phyloP scores from a whole-genome alignment of 2,797 vertebrate species.

The Coendou prehensilis region DNA sequence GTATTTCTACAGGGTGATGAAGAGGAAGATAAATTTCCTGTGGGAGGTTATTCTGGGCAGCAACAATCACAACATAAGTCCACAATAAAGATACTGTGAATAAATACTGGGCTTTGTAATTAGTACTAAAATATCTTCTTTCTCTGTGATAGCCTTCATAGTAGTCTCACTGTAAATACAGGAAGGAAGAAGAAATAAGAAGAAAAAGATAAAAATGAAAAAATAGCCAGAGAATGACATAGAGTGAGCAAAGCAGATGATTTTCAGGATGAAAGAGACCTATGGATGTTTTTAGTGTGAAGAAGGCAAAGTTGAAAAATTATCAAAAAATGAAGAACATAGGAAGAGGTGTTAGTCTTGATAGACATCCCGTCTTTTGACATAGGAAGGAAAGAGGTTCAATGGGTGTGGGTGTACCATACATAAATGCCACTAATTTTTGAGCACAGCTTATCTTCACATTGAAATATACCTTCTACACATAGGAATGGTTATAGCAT shows the following conservation, averaged over 20 bases:
- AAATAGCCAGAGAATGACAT: background rate
- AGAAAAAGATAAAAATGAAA: background rate
- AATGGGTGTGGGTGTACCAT: background rate
- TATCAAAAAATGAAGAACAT: background rate
- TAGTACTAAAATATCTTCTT: background rate
- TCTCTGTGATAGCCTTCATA: background rate
- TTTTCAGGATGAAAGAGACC: conserved; percentile 29
- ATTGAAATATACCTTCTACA: background rate
- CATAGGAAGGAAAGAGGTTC: background rate
- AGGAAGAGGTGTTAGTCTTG: conserved; percentile 15
- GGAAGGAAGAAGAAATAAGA: conserved; percentile 23
- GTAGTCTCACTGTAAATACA: background rate
- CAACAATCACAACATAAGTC: background rate
- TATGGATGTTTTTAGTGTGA: background rate
- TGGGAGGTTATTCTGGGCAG: background rate
- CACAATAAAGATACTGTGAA: background rate
- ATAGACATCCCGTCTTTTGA: background rate
- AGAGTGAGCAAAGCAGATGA: background rate
- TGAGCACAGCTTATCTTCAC: background rate
- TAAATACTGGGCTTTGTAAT: background rate
- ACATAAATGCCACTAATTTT: background rate
- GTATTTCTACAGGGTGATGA: background rate
- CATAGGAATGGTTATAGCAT: background rate
- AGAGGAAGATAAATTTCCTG: background rate
- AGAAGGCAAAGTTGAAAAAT: background rate